Evolutionary conservation across 2,113 vertebrate species (phyloP), one percentile per base, ranked within the genome.

Genomic region (Cnemophilus loriae): DNA sequence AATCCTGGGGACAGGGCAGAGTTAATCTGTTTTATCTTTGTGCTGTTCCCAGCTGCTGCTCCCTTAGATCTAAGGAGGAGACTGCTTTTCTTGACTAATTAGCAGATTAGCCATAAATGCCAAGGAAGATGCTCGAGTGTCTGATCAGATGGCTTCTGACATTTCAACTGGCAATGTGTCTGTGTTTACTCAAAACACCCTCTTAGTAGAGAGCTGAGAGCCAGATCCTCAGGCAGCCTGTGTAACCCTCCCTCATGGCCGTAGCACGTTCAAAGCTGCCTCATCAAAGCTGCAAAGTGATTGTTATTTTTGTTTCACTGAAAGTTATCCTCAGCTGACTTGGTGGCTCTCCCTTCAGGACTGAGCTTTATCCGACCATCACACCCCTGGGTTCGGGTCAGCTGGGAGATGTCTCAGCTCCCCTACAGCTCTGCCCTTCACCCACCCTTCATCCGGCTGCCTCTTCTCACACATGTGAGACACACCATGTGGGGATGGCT

Each of bases 331-430:
- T 35, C 2, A 1, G 26, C 39, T 68, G 41, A 37, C 47, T 61
- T 47, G 20, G 41, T 60, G 41, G 42, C 21, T 69, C n/a, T 69
- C 41, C 18, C 22, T 83, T 61, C 17, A 37, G 79, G 32, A 49
- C 13, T 22, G 21, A 49, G 17, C 24, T 26, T 49, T 56, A 33
- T 18, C 41, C 0, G 0, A 2, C 49, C 23, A 4, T 13, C 1
- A 3, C 22, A 28, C 9, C 33, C 0, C 0, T 4, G 10, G 33
- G 27, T 42, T 32, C 0, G 0, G 33, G 27, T 27, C 75, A 44
- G 69, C 46, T 4, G 6, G 59, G 64, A 37, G 47, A 13, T n/a
- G 37, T 60, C 57, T 44, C 46, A 52, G 53, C 41, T 76, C 30
- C 7, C 49, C 11, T n/a, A 4, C 1, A 4, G 70, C 47, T 33